Conservation (phyloP, 2,888 invertebrate species). For the Abscondita cerata region DNA sequence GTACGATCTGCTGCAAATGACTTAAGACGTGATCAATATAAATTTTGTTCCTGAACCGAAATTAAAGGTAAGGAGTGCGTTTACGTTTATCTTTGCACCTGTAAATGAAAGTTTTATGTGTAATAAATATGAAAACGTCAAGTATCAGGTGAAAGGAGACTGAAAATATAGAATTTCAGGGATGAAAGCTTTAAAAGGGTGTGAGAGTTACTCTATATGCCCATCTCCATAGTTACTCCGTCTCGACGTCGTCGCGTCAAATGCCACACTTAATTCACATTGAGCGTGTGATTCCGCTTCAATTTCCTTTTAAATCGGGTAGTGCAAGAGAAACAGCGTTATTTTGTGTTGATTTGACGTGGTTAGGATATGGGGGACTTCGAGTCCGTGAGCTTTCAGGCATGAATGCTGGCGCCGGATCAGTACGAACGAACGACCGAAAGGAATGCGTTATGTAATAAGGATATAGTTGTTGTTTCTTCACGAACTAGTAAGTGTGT, state of each 20-base stretch:
- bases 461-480: slow-evolving; percentile 29
- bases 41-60: no score
- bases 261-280: slow-evolving; percentile 25
- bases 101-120: neutral
- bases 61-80: neutral
- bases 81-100: neutral
- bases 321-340: slow-evolving; percentile 34
- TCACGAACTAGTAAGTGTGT: slow-evolving; percentile 14
- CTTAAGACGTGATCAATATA: no score
- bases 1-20: no score
- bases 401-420: slow-evolving; percentile 43
- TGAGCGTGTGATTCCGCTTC: slow-evolving; percentile 34
- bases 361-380: slow-evolving; percentile 32
- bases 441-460: slow-evolving; percentile 31
- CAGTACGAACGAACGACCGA: slow-evolving; percentile 40
- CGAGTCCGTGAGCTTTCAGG: slow-evolving; percentile 37
- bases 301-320: slow-evolving; percentile 13
- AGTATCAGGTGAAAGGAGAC: slow-evolving; percentile 22
- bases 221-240: slow-evolving; percentile 52
- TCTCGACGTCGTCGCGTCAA: slow-evolving; percentile 37
- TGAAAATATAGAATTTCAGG: slow-evolving; percentile 23
- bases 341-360: slow-evolving; percentile 24
- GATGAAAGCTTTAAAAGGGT: slow-evolving; percentile 24
- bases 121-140: neutral
- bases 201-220: slow-evolving; percentile 39